A percentile compares a stretch with the other conserved stretches of the same genome.
These are phyloP conservation scores for Takifugu ocellatus DNA, from an alignment of 2,797 vertebrate species.

Conservation along the genomic window DNA sequence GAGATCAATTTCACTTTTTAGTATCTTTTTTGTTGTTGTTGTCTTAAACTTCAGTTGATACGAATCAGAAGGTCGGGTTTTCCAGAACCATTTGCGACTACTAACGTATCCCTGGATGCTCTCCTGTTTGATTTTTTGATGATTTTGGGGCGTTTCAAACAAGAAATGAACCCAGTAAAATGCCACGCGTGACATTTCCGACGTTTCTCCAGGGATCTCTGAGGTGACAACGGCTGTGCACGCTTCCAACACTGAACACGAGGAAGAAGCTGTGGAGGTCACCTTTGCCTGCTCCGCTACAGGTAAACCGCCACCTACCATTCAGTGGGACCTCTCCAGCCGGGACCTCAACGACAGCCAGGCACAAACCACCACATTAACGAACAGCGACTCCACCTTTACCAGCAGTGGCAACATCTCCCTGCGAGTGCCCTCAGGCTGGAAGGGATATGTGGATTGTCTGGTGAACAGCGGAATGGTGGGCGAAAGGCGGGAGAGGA, in stretches of 20 bases:
- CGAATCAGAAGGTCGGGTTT: too few relatives aligned
- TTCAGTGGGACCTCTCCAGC: slow-evolving; percentile 46
- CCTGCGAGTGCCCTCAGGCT: slow-evolving; percentile 14
- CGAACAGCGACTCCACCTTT: slow-evolving; percentile 43
- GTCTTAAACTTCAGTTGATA: not conserved
- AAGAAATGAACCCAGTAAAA: too few relatives aligned
- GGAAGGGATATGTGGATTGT: slow-evolving; percentile 51
- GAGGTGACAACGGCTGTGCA: slow-evolving; percentile 19
- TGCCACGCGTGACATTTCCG: too few relatives aligned
- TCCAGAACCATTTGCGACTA: too few relatives aligned
- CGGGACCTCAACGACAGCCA: not conserved
- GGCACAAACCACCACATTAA: rapidly evolving
- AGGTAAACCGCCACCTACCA: slow-evolving; percentile 66
- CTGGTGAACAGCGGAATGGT: slow-evolving; percentile 35
- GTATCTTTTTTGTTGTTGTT: too few relatives aligned
- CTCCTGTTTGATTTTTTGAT: not conserved
- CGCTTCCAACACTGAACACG: rapidly evolving
- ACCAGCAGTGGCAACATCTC: slow-evolving; percentile 58
- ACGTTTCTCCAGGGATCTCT: slow-evolving; percentile 59
- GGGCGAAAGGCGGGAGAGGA: slow-evolving; percentile 18
- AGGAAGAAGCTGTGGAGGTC: not conserved
- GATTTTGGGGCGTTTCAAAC: too few relatives aligned
- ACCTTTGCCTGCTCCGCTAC: slow-evolving; percentile 69
- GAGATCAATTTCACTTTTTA: too few relatives aligned
- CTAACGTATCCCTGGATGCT: not conserved